These are phyloP conservation scores for Petrolisthes manimaculis DNA, from an alignment of 2,888 invertebrate species.

Conservation along the genomic window DNA sequence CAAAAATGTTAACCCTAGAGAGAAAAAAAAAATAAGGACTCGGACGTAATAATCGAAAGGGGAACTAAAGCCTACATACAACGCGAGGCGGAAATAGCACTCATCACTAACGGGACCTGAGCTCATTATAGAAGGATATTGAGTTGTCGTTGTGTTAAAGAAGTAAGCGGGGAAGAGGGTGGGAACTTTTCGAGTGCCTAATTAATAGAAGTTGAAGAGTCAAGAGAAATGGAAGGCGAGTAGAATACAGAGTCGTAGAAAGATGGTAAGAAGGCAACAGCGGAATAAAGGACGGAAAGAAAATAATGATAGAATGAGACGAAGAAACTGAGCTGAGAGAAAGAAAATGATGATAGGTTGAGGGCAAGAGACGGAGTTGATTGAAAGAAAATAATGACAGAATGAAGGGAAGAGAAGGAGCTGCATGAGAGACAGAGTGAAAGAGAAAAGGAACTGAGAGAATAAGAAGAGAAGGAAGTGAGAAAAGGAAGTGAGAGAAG, in stretches of 20 bases:
- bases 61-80: too few species aligned
- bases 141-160: not conserved
- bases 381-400: not conserved
- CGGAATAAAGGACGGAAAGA: not conserved
- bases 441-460: too few species aligned
- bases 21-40: not conserved
- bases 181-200: not conserved
- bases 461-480: not conserved
- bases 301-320: not conserved
- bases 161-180: not conserved
- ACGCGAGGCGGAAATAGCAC: not conserved
- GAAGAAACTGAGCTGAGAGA: not conserved
- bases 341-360: not conserved
- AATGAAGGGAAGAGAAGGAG: too few species aligned
- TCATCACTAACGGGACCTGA: not conserved
- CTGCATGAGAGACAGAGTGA: too few species aligned
- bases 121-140: not conserved
- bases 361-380: not conserved
- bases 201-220: not conserved
- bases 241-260: not conserved
- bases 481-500: not conserved
- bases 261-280: not conserved
- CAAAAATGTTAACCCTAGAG: too few species aligned
- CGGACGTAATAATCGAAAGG: too few species aligned
- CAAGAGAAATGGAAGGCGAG: not conserved